Percentiles rank a stretch among this genome's conserved stretches.
These are phyloP conservation scores for Sprattus sprattus DNA, from an alignment of 2,113 vertebrate genomes.

Conservation along the genomic window DNA sequence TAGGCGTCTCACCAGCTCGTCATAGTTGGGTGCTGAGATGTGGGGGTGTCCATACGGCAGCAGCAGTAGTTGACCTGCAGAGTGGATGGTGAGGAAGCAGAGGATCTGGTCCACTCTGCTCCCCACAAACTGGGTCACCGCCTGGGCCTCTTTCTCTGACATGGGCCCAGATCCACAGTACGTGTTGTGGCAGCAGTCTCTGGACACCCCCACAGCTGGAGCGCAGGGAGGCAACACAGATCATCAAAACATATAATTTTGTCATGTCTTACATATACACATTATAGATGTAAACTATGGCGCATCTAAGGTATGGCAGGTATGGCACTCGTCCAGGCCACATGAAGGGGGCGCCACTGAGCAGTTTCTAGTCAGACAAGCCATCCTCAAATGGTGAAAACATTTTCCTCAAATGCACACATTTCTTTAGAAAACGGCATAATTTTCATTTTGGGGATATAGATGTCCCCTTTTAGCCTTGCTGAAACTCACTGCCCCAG, in stretches of 20 bases:
- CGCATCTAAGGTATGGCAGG: too few relatives aligned
- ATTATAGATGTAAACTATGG: too few relatives aligned
- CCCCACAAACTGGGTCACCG: conserved; percentile 70
- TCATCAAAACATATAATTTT: too few relatives aligned
- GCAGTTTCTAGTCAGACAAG: too few relatives aligned
- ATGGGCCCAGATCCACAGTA: conserved; percentile 68
- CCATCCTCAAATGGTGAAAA: too few relatives aligned
- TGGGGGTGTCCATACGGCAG: conserved; percentile 78
- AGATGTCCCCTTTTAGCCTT: not conserved
- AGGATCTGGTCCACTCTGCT: conserved; percentile 66
- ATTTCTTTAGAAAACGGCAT: too few relatives aligned
- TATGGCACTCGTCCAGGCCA: too few relatives aligned
- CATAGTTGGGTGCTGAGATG: conserved; percentile 70
- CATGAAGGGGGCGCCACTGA: too few relatives aligned
- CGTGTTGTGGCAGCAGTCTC: conserved; percentile 55
- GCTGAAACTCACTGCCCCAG: conserved; percentile 74
- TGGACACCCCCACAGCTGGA: conserved; percentile 62
- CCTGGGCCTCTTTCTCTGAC: conserved; percentile 75
- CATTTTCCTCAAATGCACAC: too few relatives aligned
- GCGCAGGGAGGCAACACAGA: not conserved
- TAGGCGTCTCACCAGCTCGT: conserved; percentile 75
- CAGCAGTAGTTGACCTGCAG: conserved; percentile 80
- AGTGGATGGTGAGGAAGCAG: conserved; percentile 85
- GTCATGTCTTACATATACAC: too few relatives aligned
- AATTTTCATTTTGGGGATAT: not conserved